Percentiles rank a stretch among this genome's conserved stretches.
phyloP scores from a whole-genome alignment of 1,140 invertebrate genomes.

The Diorhabda carinulata region DNA sequence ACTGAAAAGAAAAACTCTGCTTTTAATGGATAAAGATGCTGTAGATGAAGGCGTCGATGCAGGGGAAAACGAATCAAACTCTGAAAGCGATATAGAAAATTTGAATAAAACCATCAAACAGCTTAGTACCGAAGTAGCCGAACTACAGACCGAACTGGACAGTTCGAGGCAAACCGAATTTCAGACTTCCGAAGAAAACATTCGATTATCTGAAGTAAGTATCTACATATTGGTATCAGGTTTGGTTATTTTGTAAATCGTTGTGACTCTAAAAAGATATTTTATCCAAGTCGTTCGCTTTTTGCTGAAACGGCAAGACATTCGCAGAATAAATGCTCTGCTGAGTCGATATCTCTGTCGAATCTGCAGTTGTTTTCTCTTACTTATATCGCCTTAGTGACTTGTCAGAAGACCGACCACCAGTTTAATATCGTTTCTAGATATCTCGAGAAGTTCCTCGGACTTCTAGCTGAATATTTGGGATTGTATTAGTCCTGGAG shows the following conservation, averaged over 20 bases:
- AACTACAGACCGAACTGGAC: conserved; percentile 64
- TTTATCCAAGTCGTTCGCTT: background rate
- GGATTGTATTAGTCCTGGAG: too few species aligned
- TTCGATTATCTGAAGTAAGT: conserved; percentile 51
- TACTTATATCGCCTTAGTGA: too few species aligned
- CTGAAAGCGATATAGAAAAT: conserved; percentile 63
- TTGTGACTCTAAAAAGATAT: background rate
- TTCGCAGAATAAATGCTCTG: too few species aligned
- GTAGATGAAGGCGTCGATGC: conserved; percentile 48
- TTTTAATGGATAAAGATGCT: conserved; percentile 49
- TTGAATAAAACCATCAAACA: conserved; percentile 62
- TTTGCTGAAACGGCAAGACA: too few species aligned
- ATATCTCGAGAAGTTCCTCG: too few species aligned
- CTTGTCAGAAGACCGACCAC: too few species aligned
- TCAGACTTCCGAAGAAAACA: conserved; percentile 62
- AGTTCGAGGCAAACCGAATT: conserved; percentile 63
- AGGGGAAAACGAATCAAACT: conserved; percentile 56
- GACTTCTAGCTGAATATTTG: too few species aligned
- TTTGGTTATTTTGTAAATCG: conserved; percentile 4
- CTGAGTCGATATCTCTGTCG: too few species aligned
- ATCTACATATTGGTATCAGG: too few species aligned
- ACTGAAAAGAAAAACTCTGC: conserved; percentile 62
- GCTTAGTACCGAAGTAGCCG: conserved; percentile 60
- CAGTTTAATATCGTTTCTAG: too few species aligned
- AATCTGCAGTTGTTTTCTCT: too few species aligned